These are phyloP conservation scores for Leuciscus waleckii DNA, from an alignment of 2,797 vertebrate species.

Conservation along the genomic window DNA sequence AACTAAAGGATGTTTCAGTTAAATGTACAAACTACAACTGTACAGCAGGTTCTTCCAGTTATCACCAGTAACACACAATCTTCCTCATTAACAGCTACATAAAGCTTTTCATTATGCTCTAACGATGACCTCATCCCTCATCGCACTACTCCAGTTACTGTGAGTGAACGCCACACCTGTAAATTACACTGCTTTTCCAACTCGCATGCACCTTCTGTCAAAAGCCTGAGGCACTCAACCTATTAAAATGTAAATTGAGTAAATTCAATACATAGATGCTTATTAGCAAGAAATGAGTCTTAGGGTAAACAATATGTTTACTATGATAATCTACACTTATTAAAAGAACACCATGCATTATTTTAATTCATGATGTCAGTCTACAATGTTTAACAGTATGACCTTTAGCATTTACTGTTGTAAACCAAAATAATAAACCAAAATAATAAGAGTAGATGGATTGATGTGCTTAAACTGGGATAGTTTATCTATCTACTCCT, in stretches of 20 bases:
- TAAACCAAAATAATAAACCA: not conserved
- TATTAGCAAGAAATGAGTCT: constrained; percentile 4
- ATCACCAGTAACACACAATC: constrained; percentile 6
- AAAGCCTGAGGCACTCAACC: not conserved
- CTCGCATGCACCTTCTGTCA: not conserved
- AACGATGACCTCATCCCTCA: not conserved
- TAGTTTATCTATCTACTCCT: not conserved
- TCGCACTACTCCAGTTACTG: constrained; percentile 15
- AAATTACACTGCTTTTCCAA: constrained; percentile 5
- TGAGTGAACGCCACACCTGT: constrained; percentile 16
- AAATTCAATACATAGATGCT: constrained; percentile 1
- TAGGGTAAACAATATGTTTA: constrained; percentile 2
- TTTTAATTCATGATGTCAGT: not conserved
- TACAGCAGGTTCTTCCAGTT: constrained; percentile 34
- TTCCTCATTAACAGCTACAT: constrained; percentile 35
- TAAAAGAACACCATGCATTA: not conserved
- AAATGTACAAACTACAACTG: not conserved
- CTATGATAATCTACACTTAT: not conserved
- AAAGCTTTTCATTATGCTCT: not conserved
- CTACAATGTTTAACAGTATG: not conserved
- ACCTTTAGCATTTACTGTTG: not conserved
- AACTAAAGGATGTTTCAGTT: not conserved
- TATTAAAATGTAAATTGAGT: constrained; percentile 16
- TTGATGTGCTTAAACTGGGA: not conserved
- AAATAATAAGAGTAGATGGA: not conserved